Percentiles rank a stretch among this genome's conserved stretches.
Conservation (phyloP, 2,113 vertebrate genomes). For the Fulica atra region DNA sequence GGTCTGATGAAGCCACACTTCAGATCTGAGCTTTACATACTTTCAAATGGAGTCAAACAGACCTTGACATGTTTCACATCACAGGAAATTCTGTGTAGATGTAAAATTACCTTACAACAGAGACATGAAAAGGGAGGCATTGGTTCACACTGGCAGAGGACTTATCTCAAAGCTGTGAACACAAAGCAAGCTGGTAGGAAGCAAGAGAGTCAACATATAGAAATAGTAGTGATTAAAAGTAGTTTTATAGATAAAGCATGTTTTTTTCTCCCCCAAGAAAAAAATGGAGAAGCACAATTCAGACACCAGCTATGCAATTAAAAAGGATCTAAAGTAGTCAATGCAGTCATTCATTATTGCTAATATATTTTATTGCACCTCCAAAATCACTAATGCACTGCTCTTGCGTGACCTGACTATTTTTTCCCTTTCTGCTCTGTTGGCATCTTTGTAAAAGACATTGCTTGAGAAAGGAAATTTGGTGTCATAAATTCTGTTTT, state of each 20-base stretch:
- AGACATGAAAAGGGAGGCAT: neutral
- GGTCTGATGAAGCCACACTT: neutral
- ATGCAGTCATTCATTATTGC: neutral
- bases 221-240: neutral
- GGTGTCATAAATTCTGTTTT: neutral
- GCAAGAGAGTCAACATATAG: accelerated
- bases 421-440: neutral
- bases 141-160: neutral
- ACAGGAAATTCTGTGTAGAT: neutral
- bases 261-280: neutral
- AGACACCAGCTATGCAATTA: accelerated
- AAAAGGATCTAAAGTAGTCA: neutral
- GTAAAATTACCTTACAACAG: neutral
- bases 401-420: neutral
- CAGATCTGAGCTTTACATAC: neutral
- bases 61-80: neutral
- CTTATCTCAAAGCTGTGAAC: neutral
- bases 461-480: neutral
- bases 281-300: neutral
- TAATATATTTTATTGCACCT: neutral
- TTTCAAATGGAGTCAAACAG: neutral
- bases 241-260: neutral
- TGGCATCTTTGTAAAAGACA: neutral
- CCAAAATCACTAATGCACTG: neutral
- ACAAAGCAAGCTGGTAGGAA: neutral